phyloP scores from a whole-genome alignment of 2,888 invertebrate genomes.

The Melinaea menophilus region DNA sequence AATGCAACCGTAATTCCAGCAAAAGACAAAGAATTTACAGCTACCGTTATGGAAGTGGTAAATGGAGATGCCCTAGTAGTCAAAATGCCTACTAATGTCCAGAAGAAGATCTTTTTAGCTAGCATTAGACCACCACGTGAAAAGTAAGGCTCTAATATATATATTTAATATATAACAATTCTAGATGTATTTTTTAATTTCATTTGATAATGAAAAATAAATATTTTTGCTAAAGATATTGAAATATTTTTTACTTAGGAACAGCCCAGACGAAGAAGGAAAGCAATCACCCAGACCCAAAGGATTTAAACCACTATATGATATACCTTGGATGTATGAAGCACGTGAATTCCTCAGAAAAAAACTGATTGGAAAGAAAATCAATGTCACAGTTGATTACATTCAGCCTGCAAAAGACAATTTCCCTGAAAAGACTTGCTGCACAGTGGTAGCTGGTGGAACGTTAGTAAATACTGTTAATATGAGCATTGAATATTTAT shows the following conservation, averaged over 20 bases:
- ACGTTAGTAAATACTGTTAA: constrained; percentile 47
- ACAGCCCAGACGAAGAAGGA: constrained; percentile 80
- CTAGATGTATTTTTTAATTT: background rate
- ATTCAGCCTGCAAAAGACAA: constrained; percentile 96
- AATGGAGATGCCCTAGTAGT: constrained; percentile 96
- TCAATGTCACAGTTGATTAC: constrained; percentile 95
- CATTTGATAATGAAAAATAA: constrained; percentile 5
- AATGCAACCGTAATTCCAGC: constrained; percentile 83
- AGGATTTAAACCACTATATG: constrained; percentile 93
- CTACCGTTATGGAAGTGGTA: constrained; percentile 91
- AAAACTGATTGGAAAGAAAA: constrained; percentile 96
- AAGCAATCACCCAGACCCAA: constrained; percentile 83
- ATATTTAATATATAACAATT: background rate
- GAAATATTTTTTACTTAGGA: constrained; percentile 40
- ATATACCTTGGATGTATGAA: constrained; percentile 99
- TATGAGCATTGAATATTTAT: background rate
- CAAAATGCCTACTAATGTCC: constrained; percentile 85
- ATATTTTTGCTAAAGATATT: constrained; percentile 3
- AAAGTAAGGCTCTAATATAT: constrained; percentile 52
- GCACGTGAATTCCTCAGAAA: constrained; percentile 97
- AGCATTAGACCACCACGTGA: constrained; percentile 96
- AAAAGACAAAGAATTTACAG: constrained; percentile 89
- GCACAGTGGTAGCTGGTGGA: constrained; percentile 89
- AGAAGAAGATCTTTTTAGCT: constrained; percentile 96
- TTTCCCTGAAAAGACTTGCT: constrained; percentile 97